Evolutionary conservation across 2,888 invertebrate genomes (phyloP).

Genomic region (Orthosia gracilis): DNA sequence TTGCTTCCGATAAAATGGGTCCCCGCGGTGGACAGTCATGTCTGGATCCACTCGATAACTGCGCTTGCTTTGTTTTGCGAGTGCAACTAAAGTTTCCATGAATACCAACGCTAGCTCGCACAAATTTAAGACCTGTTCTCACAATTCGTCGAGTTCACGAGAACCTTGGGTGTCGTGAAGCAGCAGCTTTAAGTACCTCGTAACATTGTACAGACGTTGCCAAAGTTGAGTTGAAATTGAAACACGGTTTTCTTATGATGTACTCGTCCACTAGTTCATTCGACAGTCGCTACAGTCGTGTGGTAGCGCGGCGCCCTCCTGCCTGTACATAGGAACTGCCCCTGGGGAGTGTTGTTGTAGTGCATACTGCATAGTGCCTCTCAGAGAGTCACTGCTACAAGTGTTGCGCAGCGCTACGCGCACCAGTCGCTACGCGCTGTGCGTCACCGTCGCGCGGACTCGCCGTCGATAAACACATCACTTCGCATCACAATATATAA

Average conservation of each 20-base stretch:
- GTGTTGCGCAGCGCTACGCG: too few species aligned
- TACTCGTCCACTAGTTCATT: conserved; percentile 59
- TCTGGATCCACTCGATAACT: conserved; percentile 4
- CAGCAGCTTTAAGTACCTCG: conserved; percentile 54
- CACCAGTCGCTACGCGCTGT: too few species aligned
- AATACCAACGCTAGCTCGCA: conserved; percentile 38
- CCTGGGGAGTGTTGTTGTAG: neutral
- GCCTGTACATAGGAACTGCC: conserved; percentile 33
- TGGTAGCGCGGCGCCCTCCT: neutral
- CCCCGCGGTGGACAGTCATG: conserved; percentile 25
- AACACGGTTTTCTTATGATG: conserved; percentile 60
- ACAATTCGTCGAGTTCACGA: neutral
- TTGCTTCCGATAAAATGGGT: neutral
- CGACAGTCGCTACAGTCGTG: conserved; percentile 16
- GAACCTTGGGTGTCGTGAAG: conserved; percentile 29
- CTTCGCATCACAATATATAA: conserved; percentile 32
- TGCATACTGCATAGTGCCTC: too few species aligned
- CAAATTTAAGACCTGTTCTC: conserved; percentile 11
- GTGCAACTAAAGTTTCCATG: conserved; percentile 33
- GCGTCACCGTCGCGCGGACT: neutral
- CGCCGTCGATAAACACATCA: neutral
- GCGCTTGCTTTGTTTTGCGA: conserved; percentile 39
- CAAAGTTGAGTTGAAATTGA: conserved; percentile 51
- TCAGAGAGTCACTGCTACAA: too few species aligned
- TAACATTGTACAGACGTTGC: conserved; percentile 60